Base-by-base conservation (phyloP, 92 coral and sea anemone species). In the Virgularia gustaviana region DNA sequence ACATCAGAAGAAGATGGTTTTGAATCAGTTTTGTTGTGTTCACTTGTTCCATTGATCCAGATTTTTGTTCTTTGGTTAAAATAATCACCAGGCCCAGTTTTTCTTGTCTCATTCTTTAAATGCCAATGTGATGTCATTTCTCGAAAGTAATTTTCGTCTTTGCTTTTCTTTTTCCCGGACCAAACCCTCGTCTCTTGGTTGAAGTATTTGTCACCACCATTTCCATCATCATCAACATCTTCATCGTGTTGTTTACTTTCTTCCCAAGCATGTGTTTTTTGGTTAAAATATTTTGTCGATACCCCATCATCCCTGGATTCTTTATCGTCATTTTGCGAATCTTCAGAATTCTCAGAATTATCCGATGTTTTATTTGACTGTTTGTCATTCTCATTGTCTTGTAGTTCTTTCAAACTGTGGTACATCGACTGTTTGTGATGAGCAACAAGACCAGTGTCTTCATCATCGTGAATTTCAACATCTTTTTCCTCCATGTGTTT, bases 41-140 rank as follows among this genome's bases (percentile, higher is more conserved):
- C 36, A 0, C 10, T 32, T 29, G 49, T 68, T 28, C 51, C 15
- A 16, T 33, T 45, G 11, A 68, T 32, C 75, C 75, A 68, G 30
- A 39, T 32, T 32, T 19, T 49, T 27, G 75, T 68, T 47, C 75
- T 47, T 33, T 68, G 75, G 16, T 68, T 68, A 34, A 68, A 68
- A 22, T 68, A 68, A 28, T 68, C 51, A 6, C 44, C 61, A 24
- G n/a, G 27, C 41, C 44, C 72, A 27, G 20, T 36, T 36, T 9
- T n/a, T 20, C 22, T 49, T 43, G 75, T 68, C 25, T 49, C 35
- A 61, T 68, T 68, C 4, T 31, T 33, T 18, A 49, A 31, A 31
- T 49, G 33, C 75, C 60, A 68, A 3, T 35, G 57, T 16, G 75
- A 68, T 6, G 75, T 49, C 62, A 68, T 30, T 29, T 49, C 41